These are phyloP conservation scores for Madoqua kirkii DNA, from an alignment of 2,113 vertebrate species.

Conservation along the genomic window DNA sequence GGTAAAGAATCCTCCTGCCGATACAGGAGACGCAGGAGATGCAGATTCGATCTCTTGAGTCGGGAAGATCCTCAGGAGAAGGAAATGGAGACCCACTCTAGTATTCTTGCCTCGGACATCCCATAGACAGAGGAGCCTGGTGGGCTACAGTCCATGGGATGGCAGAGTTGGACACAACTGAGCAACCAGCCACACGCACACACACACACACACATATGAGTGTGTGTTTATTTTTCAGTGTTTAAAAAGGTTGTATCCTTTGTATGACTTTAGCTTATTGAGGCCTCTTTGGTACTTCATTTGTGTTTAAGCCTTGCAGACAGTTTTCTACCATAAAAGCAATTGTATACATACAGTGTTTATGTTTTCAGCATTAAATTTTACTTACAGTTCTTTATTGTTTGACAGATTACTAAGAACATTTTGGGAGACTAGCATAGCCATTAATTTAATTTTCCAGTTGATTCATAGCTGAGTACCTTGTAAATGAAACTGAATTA, in stretches of 20 bases:
- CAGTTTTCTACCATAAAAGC: not conserved
- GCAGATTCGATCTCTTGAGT: not conserved
- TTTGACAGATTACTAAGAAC: conserved; percentile 6
- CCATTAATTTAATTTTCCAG: conserved; percentile 12
- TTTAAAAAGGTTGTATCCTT: not conserved
- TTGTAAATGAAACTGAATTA: conserved; percentile 14
- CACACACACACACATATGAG: not conserved
- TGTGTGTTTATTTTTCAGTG: not conserved
- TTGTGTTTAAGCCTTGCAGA: not conserved
- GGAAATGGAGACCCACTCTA: not conserved
- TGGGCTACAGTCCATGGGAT: not conserved
- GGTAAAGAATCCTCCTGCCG: not conserved
- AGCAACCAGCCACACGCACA: not conserved
- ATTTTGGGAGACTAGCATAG: not conserved
- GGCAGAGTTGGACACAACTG: not conserved
- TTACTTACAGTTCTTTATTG: conserved; percentile 13
- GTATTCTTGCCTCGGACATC: not conserved
- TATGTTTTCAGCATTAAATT: not conserved
- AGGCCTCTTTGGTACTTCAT: not conserved
- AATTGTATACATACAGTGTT: not conserved
- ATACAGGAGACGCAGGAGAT: not conserved
- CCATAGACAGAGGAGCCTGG: not conserved
- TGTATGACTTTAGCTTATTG: not conserved
- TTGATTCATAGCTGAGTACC: not conserved
- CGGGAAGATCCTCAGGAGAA: not conserved